Percentiles rank a stretch among this genome's conserved stretches.
phyloP scores from a whole-genome alignment of 92 coral and sea anemone species.

The Galaxea fascicularis region DNA sequence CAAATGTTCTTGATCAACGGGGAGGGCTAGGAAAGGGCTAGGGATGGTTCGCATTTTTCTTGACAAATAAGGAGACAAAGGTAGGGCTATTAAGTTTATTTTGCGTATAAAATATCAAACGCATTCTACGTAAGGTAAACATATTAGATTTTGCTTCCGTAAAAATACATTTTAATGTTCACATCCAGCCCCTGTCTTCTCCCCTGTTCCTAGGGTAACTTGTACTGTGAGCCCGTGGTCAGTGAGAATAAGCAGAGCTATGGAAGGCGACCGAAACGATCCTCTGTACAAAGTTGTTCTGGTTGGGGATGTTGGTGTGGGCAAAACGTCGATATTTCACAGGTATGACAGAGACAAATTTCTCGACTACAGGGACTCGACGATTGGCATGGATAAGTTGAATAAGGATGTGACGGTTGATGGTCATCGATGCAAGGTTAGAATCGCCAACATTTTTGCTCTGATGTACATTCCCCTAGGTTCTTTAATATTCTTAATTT shows the following conservation, averaged over 20 bases:
- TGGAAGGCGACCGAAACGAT: conserved; percentile 21
- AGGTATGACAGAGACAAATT: conserved; percentile 81
- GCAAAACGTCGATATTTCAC: conserved; percentile 87
- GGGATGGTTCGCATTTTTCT: too few relatives aligned
- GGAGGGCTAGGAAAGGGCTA: neutral
- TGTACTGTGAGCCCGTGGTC: neutral
- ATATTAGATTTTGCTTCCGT: neutral
- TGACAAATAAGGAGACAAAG: too few relatives aligned
- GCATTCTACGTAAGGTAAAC: too few relatives aligned
- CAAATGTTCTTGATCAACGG: neutral
- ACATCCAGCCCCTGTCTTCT: neutral
- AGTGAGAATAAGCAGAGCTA: neutral
- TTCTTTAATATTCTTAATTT: too few relatives aligned
- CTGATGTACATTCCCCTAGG: neutral
- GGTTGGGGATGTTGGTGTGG: conserved; percentile 90
- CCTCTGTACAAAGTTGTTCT: conserved; percentile 89
- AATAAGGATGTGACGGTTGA: conserved; percentile 54
- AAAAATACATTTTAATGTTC: too few relatives aligned
- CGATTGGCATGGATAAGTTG: conserved; percentile 83
- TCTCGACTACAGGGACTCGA: conserved; percentile 61
- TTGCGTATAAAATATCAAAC: too few relatives aligned
- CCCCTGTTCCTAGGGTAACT: too few relatives aligned
- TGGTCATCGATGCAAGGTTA: conserved; percentile 74
- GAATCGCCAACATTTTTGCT: neutral
- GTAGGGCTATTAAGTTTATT: too few relatives aligned